Base-by-base conservation (phyloP, 2,113 vertebrate species). In the Noctilio leporinus region DNA sequence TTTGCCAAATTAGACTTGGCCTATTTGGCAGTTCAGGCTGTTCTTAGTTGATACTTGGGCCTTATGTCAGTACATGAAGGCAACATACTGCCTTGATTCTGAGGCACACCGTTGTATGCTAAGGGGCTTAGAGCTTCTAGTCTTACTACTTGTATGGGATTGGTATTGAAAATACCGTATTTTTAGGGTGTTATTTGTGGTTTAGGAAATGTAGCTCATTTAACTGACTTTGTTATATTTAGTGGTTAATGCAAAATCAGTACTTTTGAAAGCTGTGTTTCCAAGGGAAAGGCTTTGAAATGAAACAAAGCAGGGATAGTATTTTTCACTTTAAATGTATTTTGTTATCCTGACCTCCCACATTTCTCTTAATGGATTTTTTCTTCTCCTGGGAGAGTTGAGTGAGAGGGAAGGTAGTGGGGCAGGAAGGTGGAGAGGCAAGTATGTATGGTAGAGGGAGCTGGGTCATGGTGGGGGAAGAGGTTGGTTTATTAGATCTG, bases 1-100 rank as follows among this genome's bases (percentile, higher is more conserved):
- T 78, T 89, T 81, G 40, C 91, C 24, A 84, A 55, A 69, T 85
- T 96, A 93, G 53, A 49, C 89, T 75, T 67, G 47, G 91, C 72
- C 62, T 72, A 59, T 78, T 57, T 90, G 91, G 86, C 33, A 77
- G 78, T 59, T 64, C 8, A 81, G 72, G 43, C 84, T 53, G 22
- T 86, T 89, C 55, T 95, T 59, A 87, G 38, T 88, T 95, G 47
- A 49, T 85, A 53, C 62, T 69, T 93, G 57, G 70, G 65, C 62
- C 80, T 14, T 86, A 80, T 64, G 81, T 86, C n/a, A 7, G 51
- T 95, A 19, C 53, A 67, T 33, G 69, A 65, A 87, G 40, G 57
- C 45, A 70, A 3, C 70, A 5, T 38, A 5, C 9, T 91, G 38
- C 4, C n/a, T 84, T 22, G 24, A 51, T 92, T 59, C 76, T 77